Conservation (phyloP, 2,113 vertebrate species). For the Xenopus laevis region DNA sequence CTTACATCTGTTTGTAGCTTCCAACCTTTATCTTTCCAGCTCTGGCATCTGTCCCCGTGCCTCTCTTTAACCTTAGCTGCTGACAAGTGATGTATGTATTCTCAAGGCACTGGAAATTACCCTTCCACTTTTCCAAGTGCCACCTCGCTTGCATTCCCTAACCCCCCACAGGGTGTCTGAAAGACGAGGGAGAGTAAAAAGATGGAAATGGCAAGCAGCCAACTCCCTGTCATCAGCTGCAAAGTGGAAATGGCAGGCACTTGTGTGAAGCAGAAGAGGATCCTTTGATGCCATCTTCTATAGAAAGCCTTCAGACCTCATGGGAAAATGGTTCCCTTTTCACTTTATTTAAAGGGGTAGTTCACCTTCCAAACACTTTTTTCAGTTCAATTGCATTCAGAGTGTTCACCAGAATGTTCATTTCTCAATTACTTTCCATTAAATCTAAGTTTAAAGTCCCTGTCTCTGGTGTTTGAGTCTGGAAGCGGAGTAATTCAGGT, state of each 20-base stretch:
- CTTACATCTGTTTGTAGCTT: constrained; percentile 22
- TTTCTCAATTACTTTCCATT: too few relatives aligned
- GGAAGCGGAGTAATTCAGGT: too few relatives aligned
- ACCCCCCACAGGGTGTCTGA: not conserved
- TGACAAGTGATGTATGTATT: constrained; percentile 6
- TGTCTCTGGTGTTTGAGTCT: too few relatives aligned
- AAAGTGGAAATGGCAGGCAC: constrained; percentile 15
- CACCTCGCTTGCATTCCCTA: not conserved
- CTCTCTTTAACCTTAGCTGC: not conserved
- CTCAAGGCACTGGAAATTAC: not conserved
- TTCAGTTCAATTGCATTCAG: too few relatives aligned
- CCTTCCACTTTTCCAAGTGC: not conserved
- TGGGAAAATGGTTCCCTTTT: constrained; percentile 4
- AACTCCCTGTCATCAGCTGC: constrained; percentile 19
- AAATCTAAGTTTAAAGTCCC: too few relatives aligned
- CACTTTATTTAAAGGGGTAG: constrained; percentile 26
- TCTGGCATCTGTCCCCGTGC: constrained; percentile 8
- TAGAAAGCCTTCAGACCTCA: not conserved
- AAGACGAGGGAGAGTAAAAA: not conserved
- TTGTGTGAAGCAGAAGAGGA: constrained; percentile 2
- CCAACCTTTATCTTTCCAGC: constrained; percentile 16
- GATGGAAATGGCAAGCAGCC: constrained; percentile 17
- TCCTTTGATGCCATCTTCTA: not conserved
- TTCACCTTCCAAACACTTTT: too few relatives aligned
- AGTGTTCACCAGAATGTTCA: too few relatives aligned